Evolutionary conservation across 53 echinoderm and acorn worm species (phyloP).

Genomic region (Patiria pectinifera): DNA sequence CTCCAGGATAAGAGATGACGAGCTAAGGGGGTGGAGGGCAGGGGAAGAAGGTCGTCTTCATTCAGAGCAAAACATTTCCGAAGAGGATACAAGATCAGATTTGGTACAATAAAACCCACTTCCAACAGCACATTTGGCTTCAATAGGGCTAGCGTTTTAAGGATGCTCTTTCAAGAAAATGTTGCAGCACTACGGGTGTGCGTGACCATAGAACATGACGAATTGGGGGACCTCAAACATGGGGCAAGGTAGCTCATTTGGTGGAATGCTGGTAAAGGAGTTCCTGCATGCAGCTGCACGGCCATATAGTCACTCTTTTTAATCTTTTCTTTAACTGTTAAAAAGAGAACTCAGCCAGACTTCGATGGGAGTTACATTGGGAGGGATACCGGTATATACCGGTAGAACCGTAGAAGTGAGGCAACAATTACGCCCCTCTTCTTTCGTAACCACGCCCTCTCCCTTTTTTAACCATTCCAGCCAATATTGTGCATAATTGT

Average conservation of each 20-base stretch:
- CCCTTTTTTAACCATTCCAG: background rate
- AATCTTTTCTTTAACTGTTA: too few relatives aligned
- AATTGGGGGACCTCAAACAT: background rate
- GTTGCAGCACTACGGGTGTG: too few relatives aligned
- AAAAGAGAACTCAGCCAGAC: too few relatives aligned
- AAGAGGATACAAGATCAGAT: background rate
- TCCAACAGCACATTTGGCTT: background rate
- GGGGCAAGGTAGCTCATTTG: too few relatives aligned
- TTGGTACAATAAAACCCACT: background rate
- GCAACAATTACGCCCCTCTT: background rate
- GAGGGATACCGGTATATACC: too few relatives aligned
- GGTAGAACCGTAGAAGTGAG: background rate
- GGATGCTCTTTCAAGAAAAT: too few relatives aligned
- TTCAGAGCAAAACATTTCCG: background rate
- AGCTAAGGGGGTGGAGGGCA: background rate
- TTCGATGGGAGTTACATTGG: too few relatives aligned
- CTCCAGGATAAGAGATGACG: slow-evolving; percentile 1
- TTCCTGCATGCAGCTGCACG: too few relatives aligned
- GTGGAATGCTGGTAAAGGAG: too few relatives aligned
- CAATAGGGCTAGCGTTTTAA: too few relatives aligned
- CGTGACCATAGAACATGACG: background rate
- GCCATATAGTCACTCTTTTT: too few relatives aligned
- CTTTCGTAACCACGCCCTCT: background rate
- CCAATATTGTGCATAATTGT: background rate
- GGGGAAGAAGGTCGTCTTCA: background rate